Base-by-base conservation (phyloP, 2,113 vertebrate species). In the Peromyscus polionotus region DNA sequence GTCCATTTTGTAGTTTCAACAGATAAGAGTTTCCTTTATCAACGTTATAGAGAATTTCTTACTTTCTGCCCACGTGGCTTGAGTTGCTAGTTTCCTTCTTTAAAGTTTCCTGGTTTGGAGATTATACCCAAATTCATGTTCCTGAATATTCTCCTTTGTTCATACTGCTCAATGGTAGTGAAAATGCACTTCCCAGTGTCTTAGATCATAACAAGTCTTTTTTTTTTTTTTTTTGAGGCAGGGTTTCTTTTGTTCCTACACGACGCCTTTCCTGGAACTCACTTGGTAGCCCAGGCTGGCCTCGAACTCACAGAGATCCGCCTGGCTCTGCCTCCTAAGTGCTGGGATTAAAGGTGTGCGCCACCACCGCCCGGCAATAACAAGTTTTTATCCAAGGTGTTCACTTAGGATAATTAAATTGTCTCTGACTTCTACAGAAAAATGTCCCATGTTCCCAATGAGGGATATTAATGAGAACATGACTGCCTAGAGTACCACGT, bases 1-100 rank as follows among this genome's bases (percentile, higher is more conserved):
- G 81, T 95, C 81, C 68, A 22, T 86, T 91, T 91, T 96, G 65
- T 65, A 94, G 48, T 72, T 91, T 94, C 12, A 3, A 81, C 39
- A 85, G 86, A 81, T 95, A 96, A 95, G 90, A 61, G 1, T 31
- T 76, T 79, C n/a, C 67, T 93, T 93, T 91, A 70, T 76, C 87
- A 70, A 3, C 20, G 3, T 36, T 79, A 12, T 3, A 80, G 36
- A 83, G 88, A 91, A 65, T 54, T 26, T 39, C 67, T 80, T 91
- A 39, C 4, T 91, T 92, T 94, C n/a, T 91, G 20, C 31, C 57
- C n/a, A 42, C 57, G 7, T 51, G 51, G 9, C 70, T 85, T 90
- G 3, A 57, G 1, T 59, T 94, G 20, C 57, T 84, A 39, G 83
- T 88, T 85, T 79, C 13, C 93, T 70, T 45, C 65, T 81, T 92